phyloP scores from a whole-genome alignment of 2,797 vertebrate genomes.

The Ctenosaura bakeri region DNA sequence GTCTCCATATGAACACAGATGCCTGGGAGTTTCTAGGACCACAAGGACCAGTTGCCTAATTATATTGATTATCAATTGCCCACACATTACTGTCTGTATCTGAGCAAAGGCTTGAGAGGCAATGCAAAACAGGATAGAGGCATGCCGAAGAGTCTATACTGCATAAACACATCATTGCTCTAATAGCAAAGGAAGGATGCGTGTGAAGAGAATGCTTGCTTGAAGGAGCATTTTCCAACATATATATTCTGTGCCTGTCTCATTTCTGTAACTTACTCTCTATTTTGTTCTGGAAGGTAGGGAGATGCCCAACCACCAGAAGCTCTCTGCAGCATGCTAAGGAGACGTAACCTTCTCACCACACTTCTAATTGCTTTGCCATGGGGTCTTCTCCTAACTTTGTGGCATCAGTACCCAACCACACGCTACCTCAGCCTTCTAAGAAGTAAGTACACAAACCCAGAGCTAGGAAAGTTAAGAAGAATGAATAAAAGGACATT shows the following conservation, averaged over 20 bases:
- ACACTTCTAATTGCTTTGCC: conserved; percentile 90
- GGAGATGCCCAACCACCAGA: conserved; percentile 76
- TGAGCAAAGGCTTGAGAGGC: too few species aligned
- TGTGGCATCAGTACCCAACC: conserved; percentile 88
- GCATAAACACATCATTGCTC: too few species aligned
- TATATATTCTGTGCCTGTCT: not conserved
- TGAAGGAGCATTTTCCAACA: too few species aligned
- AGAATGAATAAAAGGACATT: not conserved
- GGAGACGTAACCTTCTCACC: conserved; percentile 90
- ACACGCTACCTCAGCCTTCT: conserved; percentile 82
- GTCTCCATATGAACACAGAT: too few species aligned
- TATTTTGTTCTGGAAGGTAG: conserved; percentile 66
- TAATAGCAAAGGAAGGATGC: too few species aligned
- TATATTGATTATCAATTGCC: too few species aligned
- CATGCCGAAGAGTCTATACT: too few species aligned
- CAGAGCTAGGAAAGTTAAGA: conserved; percentile 45
- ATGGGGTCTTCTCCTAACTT: conserved; percentile 90
- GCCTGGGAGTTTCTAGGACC: too few species aligned
- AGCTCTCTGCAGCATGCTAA: conserved; percentile 85
- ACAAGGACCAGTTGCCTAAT: too few species aligned
- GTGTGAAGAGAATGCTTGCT: too few species aligned
- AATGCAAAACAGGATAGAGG: too few species aligned
- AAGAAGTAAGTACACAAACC: conserved; percentile 77
- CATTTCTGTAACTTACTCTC: conserved; percentile 12
- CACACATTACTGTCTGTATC: too few species aligned